Base-by-base conservation (phyloP, 2,888 invertebrate species). In the Caenorhabditis afra region DNA sequence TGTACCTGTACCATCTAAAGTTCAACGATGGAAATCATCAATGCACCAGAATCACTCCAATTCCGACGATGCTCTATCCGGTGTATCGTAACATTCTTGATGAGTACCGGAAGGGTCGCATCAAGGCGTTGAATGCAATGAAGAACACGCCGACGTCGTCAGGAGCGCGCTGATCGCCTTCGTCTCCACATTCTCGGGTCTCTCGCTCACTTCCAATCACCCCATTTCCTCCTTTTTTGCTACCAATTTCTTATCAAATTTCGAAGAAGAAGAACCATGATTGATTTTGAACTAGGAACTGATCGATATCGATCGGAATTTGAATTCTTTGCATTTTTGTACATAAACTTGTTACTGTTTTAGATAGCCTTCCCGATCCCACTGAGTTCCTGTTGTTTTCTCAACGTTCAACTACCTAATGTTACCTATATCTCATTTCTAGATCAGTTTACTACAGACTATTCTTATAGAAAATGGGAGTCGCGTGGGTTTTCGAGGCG, bases 401-500 rank as follows among this genome's bases (percentile, higher is more conserved):
- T 29, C 29, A 29, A 29, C 29, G 7, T 29, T 7, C n/a, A n/a
- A 29, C 29, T 29, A 29, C 29, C 29, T 29, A 5, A 3, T 7
- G 3, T 29, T 29, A 5, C 29, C 7, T 5, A 29, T 29, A 5
- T 29, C 29, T 29, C 7, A 3, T 29, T 29, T 29, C 7, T 29
- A 29, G 7, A 3, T 29, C 44, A 29, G 11, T 8, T 8, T 11
- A 3, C 41, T 41, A 3, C 1, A 50, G 23, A 29, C n/a, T n/a
- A n/a, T n/a, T n/a, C n/a, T n/a, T n/a, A n/a, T n/a, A n/a, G n/a
- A 39, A 64, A 50, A 85, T 85, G 85, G 84, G 84, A 39, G 84
- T 85, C 8, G 62, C 81, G 49, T 83, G 85, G 85, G 82, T 86
- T 1, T 78, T 86, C 64, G 83, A 84, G 49, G 58, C 68, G 20